Conservation (phyloP, 2,113 vertebrate species). For the Gadus macrocephalus region DNA sequence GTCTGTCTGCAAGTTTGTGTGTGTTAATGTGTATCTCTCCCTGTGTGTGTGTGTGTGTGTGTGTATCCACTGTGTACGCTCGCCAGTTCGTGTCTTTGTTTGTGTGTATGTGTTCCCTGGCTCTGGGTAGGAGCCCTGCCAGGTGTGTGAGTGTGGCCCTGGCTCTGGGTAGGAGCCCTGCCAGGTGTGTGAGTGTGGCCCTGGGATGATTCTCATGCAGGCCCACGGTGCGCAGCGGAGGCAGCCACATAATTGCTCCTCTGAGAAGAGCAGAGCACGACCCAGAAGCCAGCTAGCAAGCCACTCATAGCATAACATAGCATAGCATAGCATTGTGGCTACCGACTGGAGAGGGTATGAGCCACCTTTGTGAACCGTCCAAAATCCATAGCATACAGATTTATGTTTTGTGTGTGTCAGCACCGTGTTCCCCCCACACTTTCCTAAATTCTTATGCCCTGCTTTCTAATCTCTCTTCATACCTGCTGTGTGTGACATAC, state of each 20-base stretch:
- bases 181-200: slow-evolving; percentile 53
- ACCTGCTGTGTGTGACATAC: slow-evolving; percentile 64
- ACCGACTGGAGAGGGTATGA: slow-evolving; percentile 51
- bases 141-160: slow-evolving; percentile 8
- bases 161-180: slow-evolving; percentile 43
- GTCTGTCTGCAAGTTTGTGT: no score
- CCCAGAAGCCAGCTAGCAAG: slow-evolving; percentile 55
- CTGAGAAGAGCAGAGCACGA: slow-evolving; percentile 56
- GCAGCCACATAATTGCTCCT: slow-evolving; percentile 65
- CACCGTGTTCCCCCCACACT: slow-evolving; percentile 11
- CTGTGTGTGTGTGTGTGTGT: no score
- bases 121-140: no score
- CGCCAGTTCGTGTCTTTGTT: no score
- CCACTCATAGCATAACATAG: slow-evolving; percentile 47
- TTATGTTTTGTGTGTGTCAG: slow-evolving; percentile 33
- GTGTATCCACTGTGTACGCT: no score
- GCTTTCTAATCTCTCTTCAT: slow-evolving; percentile 69
- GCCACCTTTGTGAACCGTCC: slow-evolving; percentile 52
- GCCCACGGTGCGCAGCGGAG: slow-evolving; percentile 56
- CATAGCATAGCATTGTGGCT: slow-evolving; percentile 40
- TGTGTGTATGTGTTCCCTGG: slow-evolving; percentile 25
- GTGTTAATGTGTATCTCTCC: no score
- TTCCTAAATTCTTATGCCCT: slow-evolving; percentile 42
- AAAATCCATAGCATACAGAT: slow-evolving; percentile 41
- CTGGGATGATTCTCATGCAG: slow-evolving; percentile 63